Evolutionary conservation across 2,113 vertebrate species (phyloP).

Genomic region (Platysteira castanea): DNA sequence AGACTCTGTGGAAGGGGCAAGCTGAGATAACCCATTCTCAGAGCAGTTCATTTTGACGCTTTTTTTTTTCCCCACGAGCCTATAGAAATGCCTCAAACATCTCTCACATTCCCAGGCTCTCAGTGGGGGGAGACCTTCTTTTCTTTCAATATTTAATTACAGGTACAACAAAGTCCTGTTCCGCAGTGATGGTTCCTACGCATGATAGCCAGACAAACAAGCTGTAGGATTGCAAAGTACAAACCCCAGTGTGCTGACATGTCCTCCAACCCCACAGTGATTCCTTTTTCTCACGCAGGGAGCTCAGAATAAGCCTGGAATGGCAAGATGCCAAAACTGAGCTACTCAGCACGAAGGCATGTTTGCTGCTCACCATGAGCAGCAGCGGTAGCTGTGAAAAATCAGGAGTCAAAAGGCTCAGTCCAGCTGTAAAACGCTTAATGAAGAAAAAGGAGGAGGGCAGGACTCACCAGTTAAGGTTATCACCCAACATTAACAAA

Average conservation of each 20-base stretch:
- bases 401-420: not conserved
- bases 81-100: not conserved
- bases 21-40: not conserved
- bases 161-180: not conserved
- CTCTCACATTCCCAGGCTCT: not conserved
- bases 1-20: not conserved
- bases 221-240: not conserved
- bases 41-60: not conserved
- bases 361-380: not conserved
- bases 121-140: not conserved
- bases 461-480: not conserved
- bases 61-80: fast-evolving
- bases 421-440: not conserved
- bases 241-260: not conserved
- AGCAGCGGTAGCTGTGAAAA: not conserved
- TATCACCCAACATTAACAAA: not conserved
- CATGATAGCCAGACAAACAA: not conserved
- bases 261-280: not conserved
- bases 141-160: not conserved
- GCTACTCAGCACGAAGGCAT: not conserved
- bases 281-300: not conserved
- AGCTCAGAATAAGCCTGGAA: not conserved
- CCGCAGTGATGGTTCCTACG: not conserved
- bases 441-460: not conserved
- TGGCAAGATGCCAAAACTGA: not conserved